Evolutionary conservation across 2,113 vertebrate species (phyloP), one percentile per base, ranked within the genome.

Genomic region (Indri indri): DNA sequence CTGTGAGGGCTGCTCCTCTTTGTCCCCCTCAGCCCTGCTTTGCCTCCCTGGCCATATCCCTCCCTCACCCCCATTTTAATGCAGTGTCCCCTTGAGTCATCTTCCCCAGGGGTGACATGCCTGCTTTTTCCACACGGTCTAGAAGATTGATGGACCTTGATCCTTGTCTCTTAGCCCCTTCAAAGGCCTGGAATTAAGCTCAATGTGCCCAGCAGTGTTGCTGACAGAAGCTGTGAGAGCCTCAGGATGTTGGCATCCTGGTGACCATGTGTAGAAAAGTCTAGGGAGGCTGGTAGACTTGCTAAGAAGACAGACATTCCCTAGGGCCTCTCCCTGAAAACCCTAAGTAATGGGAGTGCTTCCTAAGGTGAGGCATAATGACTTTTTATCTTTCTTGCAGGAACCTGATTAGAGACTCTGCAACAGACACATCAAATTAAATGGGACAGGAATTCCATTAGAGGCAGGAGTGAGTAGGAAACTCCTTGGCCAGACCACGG

Each of bases 321-420:
- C 93, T 47, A 34, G 66, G 86, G 84, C 87, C 66, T 87, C 57
- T 87, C 59, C 27, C 40, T 47, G 88, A 68, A 96, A 95, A 77
- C 59, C 79, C 73, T 61, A 81, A 90, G 76, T 90, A 95, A 92
- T 57, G 45, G 42, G 30, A 63, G 73, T 68, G 59, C 45, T 91
- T 97, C 81, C 81, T 82, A 85, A 96, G 77, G 95, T 77, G 71
- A 96, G 84, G 88, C 65, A 63, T 71, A 66, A 95, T 90, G 94
- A 74, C 85, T 88, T 96, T 96, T 84, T 86, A 96, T 96, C 97
- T 96, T 76, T 71, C 71, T 82, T 92, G 73, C 81, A 90, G 84
- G 95, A 86, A 82, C 94, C 96, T 97, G 96, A 96, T 97, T 96
- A 97, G 85, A 94, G 87, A 88, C 61, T 77, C 74, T 76, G 18